phyloP scores from a whole-genome alignment of 2,797 vertebrate species.

The Crocidura indochinensis region DNA sequence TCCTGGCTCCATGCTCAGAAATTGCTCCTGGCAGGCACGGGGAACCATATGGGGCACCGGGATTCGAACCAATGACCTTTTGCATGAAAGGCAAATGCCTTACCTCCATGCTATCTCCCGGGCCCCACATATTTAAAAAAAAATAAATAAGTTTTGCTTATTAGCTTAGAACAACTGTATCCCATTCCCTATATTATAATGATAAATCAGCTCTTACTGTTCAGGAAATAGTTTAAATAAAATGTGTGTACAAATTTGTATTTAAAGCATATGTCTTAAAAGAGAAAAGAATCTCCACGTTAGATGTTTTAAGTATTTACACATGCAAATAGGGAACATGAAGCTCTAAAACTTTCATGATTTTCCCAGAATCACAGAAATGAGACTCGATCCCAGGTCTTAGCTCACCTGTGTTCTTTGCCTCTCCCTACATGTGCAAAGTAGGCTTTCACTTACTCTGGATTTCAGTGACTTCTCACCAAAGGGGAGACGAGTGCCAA shows the following conservation, averaged over 20 bases:
- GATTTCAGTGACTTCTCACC: background rate
- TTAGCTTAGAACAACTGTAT: background rate
- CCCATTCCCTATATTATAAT: background rate
- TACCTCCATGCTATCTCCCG: too few relatives aligned
- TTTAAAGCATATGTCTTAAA: background rate
- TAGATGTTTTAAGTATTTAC: background rate
- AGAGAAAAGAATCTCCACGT: slow-evolving; percentile 18
- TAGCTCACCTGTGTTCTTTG: background rate
- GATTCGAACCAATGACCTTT: too few relatives aligned
- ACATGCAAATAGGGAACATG: slow-evolving; percentile 39
- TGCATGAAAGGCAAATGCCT: too few relatives aligned
- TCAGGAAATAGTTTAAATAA: background rate
- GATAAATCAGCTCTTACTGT: slow-evolving; percentile 33
- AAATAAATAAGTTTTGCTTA: background rate
- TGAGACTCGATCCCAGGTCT: background rate
- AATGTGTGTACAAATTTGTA: background rate
- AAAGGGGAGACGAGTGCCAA: background rate
- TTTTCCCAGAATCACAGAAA: background rate
- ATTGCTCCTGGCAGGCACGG: too few relatives aligned
- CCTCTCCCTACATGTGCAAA: background rate
- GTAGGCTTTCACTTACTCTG: background rate
- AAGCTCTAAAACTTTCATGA: slow-evolving; percentile 11
- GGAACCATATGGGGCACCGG: too few relatives aligned
- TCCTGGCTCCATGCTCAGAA: too few relatives aligned
- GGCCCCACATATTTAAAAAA: background rate